Conservation (phyloP, 37 sponge, comb jelly and placozoan species). For the Tethya wilhelma region DNA sequence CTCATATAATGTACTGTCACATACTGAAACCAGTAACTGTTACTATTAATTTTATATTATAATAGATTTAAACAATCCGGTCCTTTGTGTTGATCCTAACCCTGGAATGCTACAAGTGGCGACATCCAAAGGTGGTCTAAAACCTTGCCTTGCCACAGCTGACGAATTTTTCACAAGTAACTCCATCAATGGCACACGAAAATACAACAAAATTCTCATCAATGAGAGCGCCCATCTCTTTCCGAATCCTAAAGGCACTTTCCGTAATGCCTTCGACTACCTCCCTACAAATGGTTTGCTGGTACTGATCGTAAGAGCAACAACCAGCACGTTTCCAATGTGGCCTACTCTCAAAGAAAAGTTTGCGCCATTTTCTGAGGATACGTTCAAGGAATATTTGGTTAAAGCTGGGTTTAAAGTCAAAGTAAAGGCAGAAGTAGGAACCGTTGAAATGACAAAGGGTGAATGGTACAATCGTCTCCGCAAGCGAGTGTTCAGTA, state of each 20-base stretch:
- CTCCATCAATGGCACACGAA: background rate
- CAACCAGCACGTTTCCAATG: background rate
- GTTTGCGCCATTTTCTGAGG: background rate
- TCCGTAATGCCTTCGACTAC: background rate
- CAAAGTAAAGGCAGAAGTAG: background rate
- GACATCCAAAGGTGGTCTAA: background rate
- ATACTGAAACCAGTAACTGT: background rate
- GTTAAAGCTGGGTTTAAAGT: constrained; percentile 20
- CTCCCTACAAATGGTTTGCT: constrained; percentile 1
- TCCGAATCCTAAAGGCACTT: constrained; percentile 7
- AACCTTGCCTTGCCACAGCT: constrained; percentile 3
- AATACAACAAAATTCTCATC: constrained; percentile 8
- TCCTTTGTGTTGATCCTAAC: constrained; percentile 14
- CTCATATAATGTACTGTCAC: too few relatives aligned
- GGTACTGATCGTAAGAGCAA: background rate
- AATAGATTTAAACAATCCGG: constrained; percentile 7
- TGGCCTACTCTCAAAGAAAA: background rate
- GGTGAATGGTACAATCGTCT: constrained; percentile 1
- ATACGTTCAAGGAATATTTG: background rate
- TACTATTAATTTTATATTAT: background rate
- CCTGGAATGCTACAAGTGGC: constrained; percentile 1
- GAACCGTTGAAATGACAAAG: constrained; percentile 3
- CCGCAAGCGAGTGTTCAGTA: constrained; percentile 9
- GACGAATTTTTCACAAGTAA: constrained; percentile 9
- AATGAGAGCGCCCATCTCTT: constrained; percentile 23